Evolutionary conservation across 2,888 invertebrate genomes (phyloP).

Genomic region (Scrobipalpa atriplicella): DNA sequence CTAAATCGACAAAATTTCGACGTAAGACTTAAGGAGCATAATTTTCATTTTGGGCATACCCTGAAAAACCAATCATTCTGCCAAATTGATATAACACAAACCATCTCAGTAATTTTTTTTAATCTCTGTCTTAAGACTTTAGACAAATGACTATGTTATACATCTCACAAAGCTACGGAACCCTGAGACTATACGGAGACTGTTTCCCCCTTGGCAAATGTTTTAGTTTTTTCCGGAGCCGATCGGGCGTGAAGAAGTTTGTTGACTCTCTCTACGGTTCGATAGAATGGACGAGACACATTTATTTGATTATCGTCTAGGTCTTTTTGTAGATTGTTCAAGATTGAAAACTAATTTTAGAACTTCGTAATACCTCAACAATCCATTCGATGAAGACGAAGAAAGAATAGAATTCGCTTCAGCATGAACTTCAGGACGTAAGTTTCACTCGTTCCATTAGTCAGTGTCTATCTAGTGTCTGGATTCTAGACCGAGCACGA

Average conservation of each 20-base stretch:
- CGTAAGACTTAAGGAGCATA: too few species aligned
- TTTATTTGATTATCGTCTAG: too few species aligned
- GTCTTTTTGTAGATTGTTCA: neutral
- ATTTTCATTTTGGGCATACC: too few species aligned
- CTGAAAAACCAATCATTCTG: too few species aligned
- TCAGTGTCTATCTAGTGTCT: slow-evolving; percentile 9
- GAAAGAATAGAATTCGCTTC: neutral
- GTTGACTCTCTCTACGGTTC: slow-evolving; percentile 17
- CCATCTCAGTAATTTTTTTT: too few species aligned
- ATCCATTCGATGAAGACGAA: too few species aligned
- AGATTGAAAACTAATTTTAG: neutral
- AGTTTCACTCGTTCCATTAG: neutral
- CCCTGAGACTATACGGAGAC: neutral
- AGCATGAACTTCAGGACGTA: neutral
- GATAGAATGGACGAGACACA: neutral
- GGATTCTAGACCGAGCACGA: slow-evolving; percentile 15
- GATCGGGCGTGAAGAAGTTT: slow-evolving; percentile 20
- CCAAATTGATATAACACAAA: too few species aligned
- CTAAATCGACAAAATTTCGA: too few species aligned
- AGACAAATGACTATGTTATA: neutral
- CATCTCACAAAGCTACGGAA: neutral
- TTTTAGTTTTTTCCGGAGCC: slow-evolving; percentile 19
- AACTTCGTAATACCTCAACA: too few species aligned
- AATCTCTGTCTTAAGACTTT: too few species aligned
- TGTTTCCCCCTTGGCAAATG: neutral